A percentile compares a stretch with the other conserved stretches of the same genome.
Evolutionary conservation across 2,888 invertebrate species (phyloP).

Genomic region (Atherix ibis): DNA sequence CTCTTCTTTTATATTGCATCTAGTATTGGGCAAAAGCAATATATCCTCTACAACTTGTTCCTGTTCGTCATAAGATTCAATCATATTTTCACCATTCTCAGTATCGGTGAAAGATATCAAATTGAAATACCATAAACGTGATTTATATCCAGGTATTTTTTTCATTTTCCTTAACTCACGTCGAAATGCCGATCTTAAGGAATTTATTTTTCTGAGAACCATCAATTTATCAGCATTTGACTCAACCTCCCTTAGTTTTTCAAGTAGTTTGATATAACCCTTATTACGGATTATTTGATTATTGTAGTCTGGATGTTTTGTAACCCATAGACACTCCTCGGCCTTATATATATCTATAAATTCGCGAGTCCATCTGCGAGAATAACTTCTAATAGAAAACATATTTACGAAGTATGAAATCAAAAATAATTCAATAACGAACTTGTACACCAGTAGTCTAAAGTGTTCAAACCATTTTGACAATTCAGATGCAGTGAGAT

Average conservation of each 20-base stretch:
- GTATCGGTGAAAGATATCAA: conserved; percentile 27
- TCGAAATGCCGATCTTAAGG: conserved; percentile 27
- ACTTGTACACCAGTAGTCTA: no score
- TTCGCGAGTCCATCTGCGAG: conserved; percentile 29
- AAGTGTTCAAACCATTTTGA: no score
- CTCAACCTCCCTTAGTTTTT: conserved; percentile 29
- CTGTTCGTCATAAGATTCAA: no score
- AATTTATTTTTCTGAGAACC: conserved; percentile 31
- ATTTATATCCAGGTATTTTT: conserved; percentile 24
- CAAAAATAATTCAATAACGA: no score
- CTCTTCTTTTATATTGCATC: no score
- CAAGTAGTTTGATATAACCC: conserved; percentile 28
- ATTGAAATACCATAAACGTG: conserved; percentile 29
- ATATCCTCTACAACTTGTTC: no score
- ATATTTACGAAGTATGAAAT: no score
- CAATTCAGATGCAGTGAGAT: no score
- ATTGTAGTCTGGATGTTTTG: conserved; percentile 30
- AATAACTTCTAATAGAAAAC: conserved; percentile 29
- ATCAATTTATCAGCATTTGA: conserved; percentile 28
- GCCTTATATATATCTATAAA: conserved; percentile 28
- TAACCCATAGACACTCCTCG: conserved; percentile 29
- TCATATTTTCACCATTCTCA: no score
- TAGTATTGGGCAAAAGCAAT: no score
- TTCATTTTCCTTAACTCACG: conserved; percentile 26
- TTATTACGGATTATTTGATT: conserved; percentile 27